A percentile compares a stretch with the other conserved stretches of the same genome.
Evolutionary conservation across 2,888 invertebrate genomes (phyloP).

Genomic region (Heteromyza rotundicornis): DNA sequence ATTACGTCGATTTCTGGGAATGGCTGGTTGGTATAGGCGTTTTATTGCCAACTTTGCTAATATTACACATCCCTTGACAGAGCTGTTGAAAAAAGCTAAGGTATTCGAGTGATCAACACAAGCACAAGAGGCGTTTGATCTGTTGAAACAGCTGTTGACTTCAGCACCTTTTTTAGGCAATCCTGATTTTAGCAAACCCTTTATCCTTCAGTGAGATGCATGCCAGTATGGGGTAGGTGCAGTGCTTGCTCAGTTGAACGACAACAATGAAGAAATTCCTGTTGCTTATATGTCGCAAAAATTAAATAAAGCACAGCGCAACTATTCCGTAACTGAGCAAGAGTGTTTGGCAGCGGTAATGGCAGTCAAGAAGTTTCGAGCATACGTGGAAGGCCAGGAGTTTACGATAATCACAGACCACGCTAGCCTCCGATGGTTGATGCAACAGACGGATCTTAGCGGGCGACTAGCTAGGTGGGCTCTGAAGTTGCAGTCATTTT

Average conservation of each 20-base stretch:
- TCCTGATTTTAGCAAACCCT: too few species aligned
- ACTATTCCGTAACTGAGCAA: slow-evolving; percentile 17
- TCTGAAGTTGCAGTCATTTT: slow-evolving; percentile 10
- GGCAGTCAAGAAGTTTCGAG: slow-evolving; percentile 22
- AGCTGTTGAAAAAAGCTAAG: not conserved
- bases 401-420: slow-evolving; percentile 24
- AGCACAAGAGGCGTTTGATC: not conserved
- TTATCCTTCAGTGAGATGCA: slow-evolving; percentile 24
- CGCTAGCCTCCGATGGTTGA: slow-evolving; percentile 21
- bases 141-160: not conserved
- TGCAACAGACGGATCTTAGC: slow-evolving; percentile 1
- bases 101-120: not conserved
- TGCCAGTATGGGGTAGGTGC: slow-evolving; percentile 5
- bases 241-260: slow-evolving; percentile 3
- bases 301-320: slow-evolving; percentile 12
- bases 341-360: slow-evolving; percentile 22
- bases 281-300: slow-evolving; percentile 23
- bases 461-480: slow-evolving; percentile 16
- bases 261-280: slow-evolving; percentile 13
- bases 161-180: too few species aligned
- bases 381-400: slow-evolving; percentile 20
- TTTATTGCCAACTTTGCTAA: slow-evolving; percentile 18
- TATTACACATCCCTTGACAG: not conserved
- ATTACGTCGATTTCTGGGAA: slow-evolving; percentile 14
- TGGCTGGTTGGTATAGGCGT: slow-evolving; percentile 14